Base-by-base conservation (phyloP, 2,113 vertebrate genomes). In the Caranx melampygus region DNA sequence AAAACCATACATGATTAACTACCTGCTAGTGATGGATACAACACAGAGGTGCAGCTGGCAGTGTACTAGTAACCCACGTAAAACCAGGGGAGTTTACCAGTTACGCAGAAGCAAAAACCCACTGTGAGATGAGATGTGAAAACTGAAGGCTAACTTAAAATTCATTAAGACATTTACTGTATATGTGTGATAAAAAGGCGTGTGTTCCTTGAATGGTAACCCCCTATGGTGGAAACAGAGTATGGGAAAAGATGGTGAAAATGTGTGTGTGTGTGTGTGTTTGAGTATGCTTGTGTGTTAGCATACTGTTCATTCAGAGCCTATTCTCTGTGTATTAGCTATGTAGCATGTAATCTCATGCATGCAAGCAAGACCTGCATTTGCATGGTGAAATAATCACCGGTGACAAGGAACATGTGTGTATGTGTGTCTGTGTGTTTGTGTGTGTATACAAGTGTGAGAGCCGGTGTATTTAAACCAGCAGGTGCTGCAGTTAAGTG, bases 91-190 rank as follows among this genome's bases (percentile, higher is more conserved):
- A 67, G 83, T 73, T 58, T 11, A 82, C 42, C 82, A 78, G 89
- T 81, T 81, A 89, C 37, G 20, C 61, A 86, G 77, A 89, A 74
- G 85, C 77, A 88, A 63, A 75, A 79, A 75, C 60, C 79, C 66
- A 87, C 72, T 63, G 81, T 57, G 78, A 88, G 85, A 78, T 75
- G 75, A 92, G 72, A 58, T 60, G 60, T 79, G 85, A 77, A 74
- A 89, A 86, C 65, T 40, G 51, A 87, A 85, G 68, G 61, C 62
- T 80, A 75, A 80, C 20, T 71, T 67, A 72, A 81, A 81, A 79
- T 90, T 87, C 89, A 91, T 90, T 87, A 90, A 91, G 86, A 92
- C 83, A 75, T 90, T 87, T 72, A 62, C 64, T 89, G 79, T 74
- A 61, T 31, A 45, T 71, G 58, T 81, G 71, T 69, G 63, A 68